Conservation (phyloP, 2,888 invertebrate genomes). For the Acanthopleura granulata region DNA sequence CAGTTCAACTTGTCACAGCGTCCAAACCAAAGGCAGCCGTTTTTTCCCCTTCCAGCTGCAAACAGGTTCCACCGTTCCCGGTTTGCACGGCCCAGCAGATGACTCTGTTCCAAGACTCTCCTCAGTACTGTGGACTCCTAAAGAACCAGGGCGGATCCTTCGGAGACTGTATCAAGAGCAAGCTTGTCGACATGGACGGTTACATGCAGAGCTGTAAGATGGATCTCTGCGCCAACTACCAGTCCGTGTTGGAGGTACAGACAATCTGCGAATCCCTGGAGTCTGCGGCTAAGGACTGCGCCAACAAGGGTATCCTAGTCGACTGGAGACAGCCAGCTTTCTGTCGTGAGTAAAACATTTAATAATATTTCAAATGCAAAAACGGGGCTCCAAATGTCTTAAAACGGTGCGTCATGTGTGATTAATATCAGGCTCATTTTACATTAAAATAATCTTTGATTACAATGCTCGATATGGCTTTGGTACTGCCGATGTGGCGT, state of each 20-base stretch:
- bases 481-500: no score
- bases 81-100: neutral
- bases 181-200: neutral
- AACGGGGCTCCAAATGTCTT: no score
- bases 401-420: no score
- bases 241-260: neutral
- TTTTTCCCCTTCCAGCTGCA: neutral
- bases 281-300: neutral
- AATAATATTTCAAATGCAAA: neutral
- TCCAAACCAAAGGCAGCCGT: no score
- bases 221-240: constrained; percentile 11
- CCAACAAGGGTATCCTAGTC: neutral
- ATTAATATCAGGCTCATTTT: no score
- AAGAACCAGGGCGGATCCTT: neutral
- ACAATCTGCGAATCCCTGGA: constrained; percentile 4
- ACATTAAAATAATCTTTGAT: no score
- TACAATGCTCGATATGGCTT: no score
- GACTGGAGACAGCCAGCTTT: constrained; percentile 1
- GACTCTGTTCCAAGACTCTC: neutral
- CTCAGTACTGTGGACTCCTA: neutral
- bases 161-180: neutral
- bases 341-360: neutral
- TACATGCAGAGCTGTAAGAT: constrained; percentile 14
- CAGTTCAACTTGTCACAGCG: no score
- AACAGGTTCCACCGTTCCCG: constrained; percentile 2